These are phyloP conservation scores for Lontra canadensis DNA, from an alignment of 2,113 vertebrate genomes.

Conservation along the genomic window DNA sequence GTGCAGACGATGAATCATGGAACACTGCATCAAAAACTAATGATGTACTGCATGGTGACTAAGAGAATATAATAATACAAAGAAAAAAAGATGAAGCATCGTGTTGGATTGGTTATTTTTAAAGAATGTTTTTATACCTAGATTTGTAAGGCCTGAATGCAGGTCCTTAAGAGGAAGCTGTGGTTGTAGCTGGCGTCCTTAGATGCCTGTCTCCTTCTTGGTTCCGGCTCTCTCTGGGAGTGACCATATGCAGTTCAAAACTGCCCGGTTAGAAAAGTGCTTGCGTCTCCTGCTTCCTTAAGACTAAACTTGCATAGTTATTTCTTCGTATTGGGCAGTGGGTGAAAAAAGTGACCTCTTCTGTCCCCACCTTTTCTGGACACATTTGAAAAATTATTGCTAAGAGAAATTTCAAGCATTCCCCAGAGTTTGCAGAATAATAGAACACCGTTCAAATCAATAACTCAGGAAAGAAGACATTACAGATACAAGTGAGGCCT, in stretches of 20 bases:
- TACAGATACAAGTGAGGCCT: background rate
- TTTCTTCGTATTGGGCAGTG: background rate
- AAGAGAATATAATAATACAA: too few species aligned
- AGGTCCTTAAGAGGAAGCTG: background rate
- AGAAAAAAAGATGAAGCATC: background rate
- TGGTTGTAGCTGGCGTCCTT: background rate
- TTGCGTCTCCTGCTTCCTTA: background rate
- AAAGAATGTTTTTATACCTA: background rate
- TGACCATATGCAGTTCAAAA: background rate
- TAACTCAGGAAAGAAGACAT: background rate
- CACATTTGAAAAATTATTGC: background rate
- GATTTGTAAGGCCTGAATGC: background rate
- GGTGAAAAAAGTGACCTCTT: background rate
- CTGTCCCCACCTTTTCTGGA: background rate
- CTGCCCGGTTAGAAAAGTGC: too few species aligned
- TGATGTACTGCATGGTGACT: too few species aligned
- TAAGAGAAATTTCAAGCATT: background rate
- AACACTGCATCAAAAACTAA: too few species aligned
- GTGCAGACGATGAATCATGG: too few species aligned
- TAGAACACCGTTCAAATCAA: background rate
- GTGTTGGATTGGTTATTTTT: background rate
- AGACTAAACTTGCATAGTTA: background rate
- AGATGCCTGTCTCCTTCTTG: background rate
- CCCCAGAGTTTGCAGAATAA: background rate
- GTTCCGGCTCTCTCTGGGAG: background rate